Conservation (phyloP, 2,113 vertebrate species). For the Arenaria interpres region DNA sequence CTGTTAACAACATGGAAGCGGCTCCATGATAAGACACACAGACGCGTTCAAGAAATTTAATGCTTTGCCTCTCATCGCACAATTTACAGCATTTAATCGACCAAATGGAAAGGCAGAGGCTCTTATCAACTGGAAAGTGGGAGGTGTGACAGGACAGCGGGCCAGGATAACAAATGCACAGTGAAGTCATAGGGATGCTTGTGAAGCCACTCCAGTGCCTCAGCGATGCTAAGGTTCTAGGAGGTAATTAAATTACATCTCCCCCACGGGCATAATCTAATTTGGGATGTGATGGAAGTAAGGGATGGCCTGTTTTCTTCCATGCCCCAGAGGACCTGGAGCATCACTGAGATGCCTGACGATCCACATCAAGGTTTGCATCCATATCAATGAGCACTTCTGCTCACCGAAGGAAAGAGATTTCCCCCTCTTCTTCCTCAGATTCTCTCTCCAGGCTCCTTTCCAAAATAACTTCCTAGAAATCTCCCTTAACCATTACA, state of each 20-base stretch:
- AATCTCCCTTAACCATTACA: not conserved
- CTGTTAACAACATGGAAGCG: slow-evolving; percentile 29
- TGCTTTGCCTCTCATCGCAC: slow-evolving; percentile 23
- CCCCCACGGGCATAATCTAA: slow-evolving; percentile 13
- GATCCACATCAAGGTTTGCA: not conserved
- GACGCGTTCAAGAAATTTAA: slow-evolving; percentile 19
- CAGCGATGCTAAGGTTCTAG: not conserved
- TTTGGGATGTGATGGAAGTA: slow-evolving; percentile 2
- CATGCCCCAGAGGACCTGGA: not conserved
- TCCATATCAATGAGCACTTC: not conserved
- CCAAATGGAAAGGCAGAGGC: slow-evolving; percentile 67
- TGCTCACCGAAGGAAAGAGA: not conserved
- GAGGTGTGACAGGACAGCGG: slow-evolving; percentile 33
- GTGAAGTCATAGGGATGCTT: slow-evolving; percentile 67
- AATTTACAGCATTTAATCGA: slow-evolving; percentile 74
- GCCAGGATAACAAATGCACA: slow-evolving; percentile 68
- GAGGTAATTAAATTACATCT: slow-evolving; percentile 48
- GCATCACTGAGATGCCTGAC: not conserved
- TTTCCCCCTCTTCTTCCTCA: not conserved
- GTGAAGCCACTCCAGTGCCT: slow-evolving; percentile 13
- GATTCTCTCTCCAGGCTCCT: not conserved
- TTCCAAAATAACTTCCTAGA: not conserved
- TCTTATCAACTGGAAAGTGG: slow-evolving; percentile 64
- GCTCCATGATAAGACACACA: not conserved
- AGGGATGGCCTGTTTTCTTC: not conserved